Evolutionary conservation across 2,888 invertebrate species (phyloP).

Genomic region (Eucera pruinosa): DNA sequence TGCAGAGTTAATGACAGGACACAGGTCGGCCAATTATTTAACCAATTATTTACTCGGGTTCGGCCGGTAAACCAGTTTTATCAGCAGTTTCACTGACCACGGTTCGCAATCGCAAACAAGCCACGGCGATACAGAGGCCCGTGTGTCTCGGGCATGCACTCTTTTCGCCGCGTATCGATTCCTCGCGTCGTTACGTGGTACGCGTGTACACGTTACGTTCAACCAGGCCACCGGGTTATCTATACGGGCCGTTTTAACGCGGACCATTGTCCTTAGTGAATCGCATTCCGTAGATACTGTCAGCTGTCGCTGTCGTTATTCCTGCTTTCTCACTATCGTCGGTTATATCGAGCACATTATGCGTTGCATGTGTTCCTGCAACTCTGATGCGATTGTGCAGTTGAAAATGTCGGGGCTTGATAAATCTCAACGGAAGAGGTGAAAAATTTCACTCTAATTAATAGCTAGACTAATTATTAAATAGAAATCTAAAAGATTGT

Average conservation of each 20-base stretch:
- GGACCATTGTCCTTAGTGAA: constrained; percentile 70
- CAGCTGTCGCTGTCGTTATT: constrained; percentile 57
- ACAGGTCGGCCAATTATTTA: constrained; percentile 43
- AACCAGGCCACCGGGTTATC: constrained; percentile 68
- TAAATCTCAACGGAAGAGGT: not conserved
- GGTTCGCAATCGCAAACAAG: constrained; percentile 45
- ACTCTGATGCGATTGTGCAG: constrained; percentile 18
- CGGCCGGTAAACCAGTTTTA: constrained; percentile 42
- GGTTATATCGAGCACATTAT: constrained; percentile 61
- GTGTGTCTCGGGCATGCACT: constrained; percentile 34
- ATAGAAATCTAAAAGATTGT: too few species aligned
- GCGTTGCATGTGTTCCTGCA: constrained; percentile 36
- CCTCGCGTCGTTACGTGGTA: constrained; percentile 44
- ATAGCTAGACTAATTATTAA: too few species aligned
- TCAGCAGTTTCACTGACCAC: constrained; percentile 31
- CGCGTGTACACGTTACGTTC: constrained; percentile 54
- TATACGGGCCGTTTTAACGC: constrained; percentile 70
- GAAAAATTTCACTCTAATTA: not conserved
- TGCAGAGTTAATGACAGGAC: constrained; percentile 46
- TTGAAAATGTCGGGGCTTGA: constrained; percentile 25
- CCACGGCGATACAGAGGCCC: constrained; percentile 8
- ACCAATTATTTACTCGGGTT: constrained; percentile 46
- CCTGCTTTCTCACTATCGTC: constrained; percentile 35
- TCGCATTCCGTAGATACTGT: constrained; percentile 69
- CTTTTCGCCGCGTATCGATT: constrained; percentile 62